Conservation (phyloP, 2,113 vertebrate species). For the Chamaea fasciata region DNA sequence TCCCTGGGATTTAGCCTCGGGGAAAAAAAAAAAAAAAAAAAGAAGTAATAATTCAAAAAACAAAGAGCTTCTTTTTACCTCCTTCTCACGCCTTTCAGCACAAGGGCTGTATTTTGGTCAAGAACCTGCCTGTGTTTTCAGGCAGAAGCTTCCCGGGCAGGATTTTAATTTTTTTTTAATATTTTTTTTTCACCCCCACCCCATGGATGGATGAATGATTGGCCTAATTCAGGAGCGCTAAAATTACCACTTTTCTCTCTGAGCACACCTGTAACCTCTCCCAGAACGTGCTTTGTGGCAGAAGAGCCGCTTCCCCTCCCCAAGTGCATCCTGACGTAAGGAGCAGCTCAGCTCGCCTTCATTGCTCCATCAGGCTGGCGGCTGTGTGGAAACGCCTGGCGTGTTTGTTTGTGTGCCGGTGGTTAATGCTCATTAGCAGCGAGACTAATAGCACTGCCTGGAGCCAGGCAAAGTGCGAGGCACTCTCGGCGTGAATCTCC, state of each 20-base stretch:
- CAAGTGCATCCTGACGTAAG: background rate
- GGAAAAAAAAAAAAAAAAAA: background rate
- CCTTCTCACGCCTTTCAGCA: background rate
- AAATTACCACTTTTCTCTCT: conserved; percentile 4
- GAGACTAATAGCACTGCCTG: background rate
- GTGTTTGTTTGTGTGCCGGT: background rate
- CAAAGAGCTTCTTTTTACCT: background rate
- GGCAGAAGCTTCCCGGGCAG: conserved; percentile 50
- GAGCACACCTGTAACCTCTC: conserved; percentile 54
- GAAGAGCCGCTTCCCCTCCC: background rate
- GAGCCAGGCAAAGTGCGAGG: background rate
- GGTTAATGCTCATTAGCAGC: conserved; percentile 16
- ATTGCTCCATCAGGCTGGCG: background rate
- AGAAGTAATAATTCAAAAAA: background rate
- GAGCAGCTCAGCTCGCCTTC: background rate
- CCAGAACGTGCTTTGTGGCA: background rate
- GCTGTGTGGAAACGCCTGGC: background rate
- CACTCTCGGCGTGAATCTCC: background rate
- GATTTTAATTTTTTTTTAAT: background rate
- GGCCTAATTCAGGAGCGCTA: conserved; percentile 46
- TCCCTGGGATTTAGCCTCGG: background rate
- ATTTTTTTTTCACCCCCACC: background rate
- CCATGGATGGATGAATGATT: conserved; percentile 29
- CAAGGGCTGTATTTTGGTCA: conserved; percentile 12
- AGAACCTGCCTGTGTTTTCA: conserved; percentile 56